Evolutionary conservation across 2,113 vertebrate genomes (phyloP).

Genomic region (Proterorhinus semilunaris): DNA sequence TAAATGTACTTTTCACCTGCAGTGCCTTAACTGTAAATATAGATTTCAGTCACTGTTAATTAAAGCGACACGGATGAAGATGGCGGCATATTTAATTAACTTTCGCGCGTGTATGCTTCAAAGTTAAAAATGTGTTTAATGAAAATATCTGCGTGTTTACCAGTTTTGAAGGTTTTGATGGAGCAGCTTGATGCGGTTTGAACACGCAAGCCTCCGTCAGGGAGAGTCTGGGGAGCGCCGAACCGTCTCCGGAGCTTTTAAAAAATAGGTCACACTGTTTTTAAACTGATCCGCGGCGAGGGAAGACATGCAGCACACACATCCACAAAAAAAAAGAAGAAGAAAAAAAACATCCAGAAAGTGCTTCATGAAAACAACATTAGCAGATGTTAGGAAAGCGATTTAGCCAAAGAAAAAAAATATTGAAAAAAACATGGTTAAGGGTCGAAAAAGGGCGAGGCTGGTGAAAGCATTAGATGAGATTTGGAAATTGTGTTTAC

Average conservation of each 20-base stretch:
- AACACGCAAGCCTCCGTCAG: background rate
- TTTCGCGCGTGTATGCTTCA: too few species aligned
- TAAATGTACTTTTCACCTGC: too few species aligned
- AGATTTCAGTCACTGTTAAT: too few species aligned
- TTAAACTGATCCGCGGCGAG: background rate
- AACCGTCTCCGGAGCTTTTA: conserved; percentile 3
- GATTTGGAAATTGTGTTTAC: background rate
- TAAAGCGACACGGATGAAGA: too few species aligned
- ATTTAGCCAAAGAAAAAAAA: background rate
- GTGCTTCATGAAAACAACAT: conserved; percentile 12
- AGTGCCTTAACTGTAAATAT: too few species aligned
- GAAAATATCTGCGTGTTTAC: background rate
- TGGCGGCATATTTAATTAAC: too few species aligned
- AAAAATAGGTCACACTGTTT: conserved; percentile 11
- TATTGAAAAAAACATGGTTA: background rate
- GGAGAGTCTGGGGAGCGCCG: conserved; percentile 3
- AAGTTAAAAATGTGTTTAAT: conserved; percentile 1
- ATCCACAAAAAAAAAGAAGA: background rate
- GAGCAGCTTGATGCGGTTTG: background rate
- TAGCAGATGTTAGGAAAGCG: background rate
- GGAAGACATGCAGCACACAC: background rate
- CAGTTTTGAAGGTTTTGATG: background rate
- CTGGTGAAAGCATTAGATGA: background rate
- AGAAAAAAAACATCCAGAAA: background rate
- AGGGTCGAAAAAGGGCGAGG: background rate